These are phyloP conservation scores for Crotalus horridus DNA, from an alignment of 2,113 vertebrate genomes.

Conservation along the genomic window DNA sequence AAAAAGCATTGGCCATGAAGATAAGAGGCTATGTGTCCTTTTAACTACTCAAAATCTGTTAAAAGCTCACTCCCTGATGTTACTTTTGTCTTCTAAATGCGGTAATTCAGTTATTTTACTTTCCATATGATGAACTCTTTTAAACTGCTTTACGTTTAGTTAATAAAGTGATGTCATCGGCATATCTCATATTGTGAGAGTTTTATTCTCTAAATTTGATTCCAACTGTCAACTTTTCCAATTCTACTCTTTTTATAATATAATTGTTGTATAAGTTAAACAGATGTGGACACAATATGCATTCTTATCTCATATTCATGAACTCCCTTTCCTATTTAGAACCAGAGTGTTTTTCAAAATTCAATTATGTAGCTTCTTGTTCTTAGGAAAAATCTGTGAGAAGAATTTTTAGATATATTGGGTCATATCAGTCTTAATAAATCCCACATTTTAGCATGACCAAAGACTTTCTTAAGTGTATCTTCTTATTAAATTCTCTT, in stretches of 20 bases:
- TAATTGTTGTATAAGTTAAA: not conserved
- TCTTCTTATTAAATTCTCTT: not conserved
- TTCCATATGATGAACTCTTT: not conserved
- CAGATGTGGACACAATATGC: not conserved
- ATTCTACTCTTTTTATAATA: not conserved
- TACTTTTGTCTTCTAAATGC: not conserved
- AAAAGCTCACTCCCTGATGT: not conserved
- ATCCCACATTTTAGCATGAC: not conserved
- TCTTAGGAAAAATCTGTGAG: not conserved
- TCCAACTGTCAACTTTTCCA: not conserved
- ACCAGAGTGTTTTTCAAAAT: not conserved
- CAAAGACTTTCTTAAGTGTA: not conserved
- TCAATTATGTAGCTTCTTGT: not conserved
- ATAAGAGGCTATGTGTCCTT: not conserved
- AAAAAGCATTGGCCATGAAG: not conserved
- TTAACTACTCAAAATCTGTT: not conserved
- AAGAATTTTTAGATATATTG: not conserved
- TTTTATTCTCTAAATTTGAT: not conserved
- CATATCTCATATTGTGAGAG: not conserved
- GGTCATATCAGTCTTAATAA: not conserved
- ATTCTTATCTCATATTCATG: not conserved
- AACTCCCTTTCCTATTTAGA: not conserved
- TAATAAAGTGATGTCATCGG: not conserved
- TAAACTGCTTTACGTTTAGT: not conserved
- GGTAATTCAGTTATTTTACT: not conserved